Base-by-base conservation (phyloP, 2,888 invertebrate genomes). In the Sthenelais limicola region DNA sequence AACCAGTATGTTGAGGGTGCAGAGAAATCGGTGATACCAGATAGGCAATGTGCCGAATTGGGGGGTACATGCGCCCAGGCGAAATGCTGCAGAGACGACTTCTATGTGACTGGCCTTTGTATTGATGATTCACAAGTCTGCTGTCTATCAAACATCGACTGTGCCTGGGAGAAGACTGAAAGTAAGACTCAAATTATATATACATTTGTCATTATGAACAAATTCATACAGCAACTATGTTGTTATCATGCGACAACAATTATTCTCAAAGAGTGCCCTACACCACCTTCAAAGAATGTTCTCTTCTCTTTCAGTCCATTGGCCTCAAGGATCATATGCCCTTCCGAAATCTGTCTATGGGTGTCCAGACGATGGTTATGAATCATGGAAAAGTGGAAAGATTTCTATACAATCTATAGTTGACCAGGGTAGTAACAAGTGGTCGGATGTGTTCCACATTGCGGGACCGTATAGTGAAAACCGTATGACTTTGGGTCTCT, bases 61-160 rank as follows among this genome's bases (percentile, higher is more conserved):
- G 62, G 62, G 4, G 62, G 62, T 12, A 38, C 24, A 21, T 62
- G 62, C 38, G 28, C 26, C 7, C 38, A 38, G 38, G 28, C 21
- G 15, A 15, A n/a, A 1, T 62, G 62, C 38, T 62, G 62, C 62
- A 35, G 62, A 15, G 62, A 62, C 62, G 26, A 62, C 62, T 62
- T 38, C 62, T 62, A 62, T 24, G 62, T 62, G 62, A 62, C 62
- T 5, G 62, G 62, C 3, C 62, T 62, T 12, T 62, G 62, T 38
- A 24, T 7, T n/a, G 62, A 35, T 21, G 38, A 38, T 12, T 4
- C 1, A 35, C 18, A 38, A 3, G 38, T 38, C n/a, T 62, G 62
- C 24, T 62, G 62, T 38, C 62, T 62, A 12, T 62, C 62, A 21
- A 26, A 38, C 1, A 43, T 38, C 38, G 62, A 62, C 38, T 62